Base-by-base conservation (phyloP, 2,888 invertebrate species). In the Ormyrus nitidulus region DNA sequence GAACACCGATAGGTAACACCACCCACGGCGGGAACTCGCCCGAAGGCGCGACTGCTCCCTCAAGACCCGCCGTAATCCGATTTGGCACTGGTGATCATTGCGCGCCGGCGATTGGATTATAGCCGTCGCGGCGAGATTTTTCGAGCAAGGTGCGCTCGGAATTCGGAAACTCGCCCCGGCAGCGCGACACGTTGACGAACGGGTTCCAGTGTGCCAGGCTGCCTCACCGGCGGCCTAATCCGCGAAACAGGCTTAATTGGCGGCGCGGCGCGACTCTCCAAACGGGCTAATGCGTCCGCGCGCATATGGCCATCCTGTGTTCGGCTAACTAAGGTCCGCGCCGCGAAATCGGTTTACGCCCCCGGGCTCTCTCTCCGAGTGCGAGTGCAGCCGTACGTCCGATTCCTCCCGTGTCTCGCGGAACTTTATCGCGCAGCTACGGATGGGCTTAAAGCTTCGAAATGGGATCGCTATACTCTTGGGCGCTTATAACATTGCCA, bases 211-310 rank as follows among this genome's bases (percentile, higher is more conserved):
- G 1, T 19, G 19, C 19, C 19, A 1, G n/a, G 9, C 48, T 54
- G 66, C 46, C 11, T 5, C 13, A 51, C 54, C 51, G 11, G 2
- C 4, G 34, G 58, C 10, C 77, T 82, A 86, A 88, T 87, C 86
- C 87, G 81, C 84, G 83, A 86, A 88, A 89, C 86, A 85, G 86
- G 88, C 88, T 89, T 89, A 89, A 89, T 89, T 89, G 87, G 84
- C 83, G 83, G 13, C 53, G 48, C 44, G 44, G 13, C 84, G 84
- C 59, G 75, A 46, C 10, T 84, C 82, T 81, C 86, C 83, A 86
- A 89, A 88, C 85, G 84, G 84, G 88, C 88, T 88, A 88, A 89
- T 85, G 86, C 85, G 84, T 59, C 10, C 44, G 46, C 46, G 84
- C 85, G 83, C 84, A 85, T 87, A 89, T 88, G 88, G 87, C 85